A percentile compares a stretch with the other conserved stretches of the same genome.
Evolutionary conservation across 2,888 invertebrate genomes (phyloP).

Genomic region (Spilarctia lutea): DNA sequence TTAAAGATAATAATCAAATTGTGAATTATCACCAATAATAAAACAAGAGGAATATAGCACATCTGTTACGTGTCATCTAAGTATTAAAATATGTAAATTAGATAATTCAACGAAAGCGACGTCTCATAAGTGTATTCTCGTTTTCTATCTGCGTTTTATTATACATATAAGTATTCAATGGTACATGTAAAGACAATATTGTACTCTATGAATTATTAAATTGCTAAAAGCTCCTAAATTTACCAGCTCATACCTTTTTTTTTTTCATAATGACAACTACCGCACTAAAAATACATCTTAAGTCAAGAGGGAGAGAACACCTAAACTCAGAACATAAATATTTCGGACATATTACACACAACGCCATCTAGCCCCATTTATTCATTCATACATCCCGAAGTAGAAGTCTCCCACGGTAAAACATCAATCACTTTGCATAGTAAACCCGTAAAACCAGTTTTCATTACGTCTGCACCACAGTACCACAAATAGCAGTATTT

Average conservation of each 20-base stretch:
- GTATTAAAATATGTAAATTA: slow-evolving; percentile 44
- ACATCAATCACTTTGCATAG: background rate
- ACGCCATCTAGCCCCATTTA: too few species aligned
- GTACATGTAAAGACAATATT: slow-evolving; percentile 21
- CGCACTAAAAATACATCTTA: too few species aligned
- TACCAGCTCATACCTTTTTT: too few species aligned
- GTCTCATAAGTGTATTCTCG: slow-evolving; percentile 24
- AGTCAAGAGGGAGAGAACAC: too few species aligned
- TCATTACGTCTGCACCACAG: background rate
- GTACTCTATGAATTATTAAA: background rate
- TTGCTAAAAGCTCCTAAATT: background rate
- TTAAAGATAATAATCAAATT: background rate
- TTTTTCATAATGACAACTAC: too few species aligned
- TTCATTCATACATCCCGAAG: too few species aligned
- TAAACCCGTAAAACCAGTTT: background rate
- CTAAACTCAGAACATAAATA: too few species aligned
- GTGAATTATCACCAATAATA: background rate
- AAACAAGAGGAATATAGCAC: background rate
- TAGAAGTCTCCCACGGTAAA: too few species aligned
- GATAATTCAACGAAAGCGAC: slow-evolving; percentile 51
- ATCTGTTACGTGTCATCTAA: slow-evolving; percentile 6
- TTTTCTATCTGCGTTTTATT: slow-evolving; percentile 54
- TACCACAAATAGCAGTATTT: slow-evolving; percentile 15
- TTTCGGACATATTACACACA: too few species aligned
- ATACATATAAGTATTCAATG: slow-evolving; percentile 44